These are phyloP conservation scores for Eilema depressum DNA, from an alignment of 2,888 invertebrate species.

Conservation along the genomic window DNA sequence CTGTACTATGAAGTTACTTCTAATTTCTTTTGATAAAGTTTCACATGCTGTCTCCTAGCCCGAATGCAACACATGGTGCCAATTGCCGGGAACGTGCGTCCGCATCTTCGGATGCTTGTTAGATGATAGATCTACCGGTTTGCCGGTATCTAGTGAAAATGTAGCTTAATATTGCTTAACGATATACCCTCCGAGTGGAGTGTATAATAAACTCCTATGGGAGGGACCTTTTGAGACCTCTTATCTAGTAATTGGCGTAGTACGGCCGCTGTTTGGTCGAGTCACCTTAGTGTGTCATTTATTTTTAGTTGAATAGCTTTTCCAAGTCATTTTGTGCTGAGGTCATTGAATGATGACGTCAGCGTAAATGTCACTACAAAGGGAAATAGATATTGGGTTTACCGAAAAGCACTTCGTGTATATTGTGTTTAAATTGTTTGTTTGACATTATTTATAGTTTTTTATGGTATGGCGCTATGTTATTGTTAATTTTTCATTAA, in stretches of 20 bases:
- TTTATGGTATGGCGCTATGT: not conserved
- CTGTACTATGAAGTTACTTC: no score
- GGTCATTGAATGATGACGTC: conserved; percentile 14
- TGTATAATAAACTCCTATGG: conserved; percentile 58
- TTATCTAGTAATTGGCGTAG: conserved; percentile 49
- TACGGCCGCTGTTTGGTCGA: conserved; percentile 36
- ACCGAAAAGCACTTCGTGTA: not conserved
- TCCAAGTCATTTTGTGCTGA: conserved; percentile 24
- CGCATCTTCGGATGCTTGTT: not conserved
- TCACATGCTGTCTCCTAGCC: no score
- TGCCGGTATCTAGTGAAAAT: not conserved
- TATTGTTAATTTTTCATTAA: no score
- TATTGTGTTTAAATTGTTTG: not conserved
- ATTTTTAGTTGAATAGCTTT: conserved; percentile 51
- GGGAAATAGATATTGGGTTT: conserved; percentile 2
- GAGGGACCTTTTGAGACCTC: conserved; percentile 51
- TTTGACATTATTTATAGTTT: not conserved
- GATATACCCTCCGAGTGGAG: conserved; percentile 54
- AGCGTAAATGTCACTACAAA: conserved; percentile 4
- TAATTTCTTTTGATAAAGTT: no score
- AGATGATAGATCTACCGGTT: not conserved
- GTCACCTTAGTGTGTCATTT: conserved; percentile 52
- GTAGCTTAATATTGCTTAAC: conserved; percentile 53
- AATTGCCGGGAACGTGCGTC: not conserved
- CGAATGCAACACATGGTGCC: not conserved